Evolutionary conservation across 1,140 invertebrate genomes (phyloP).

Genomic region (Atta colombica): DNA sequence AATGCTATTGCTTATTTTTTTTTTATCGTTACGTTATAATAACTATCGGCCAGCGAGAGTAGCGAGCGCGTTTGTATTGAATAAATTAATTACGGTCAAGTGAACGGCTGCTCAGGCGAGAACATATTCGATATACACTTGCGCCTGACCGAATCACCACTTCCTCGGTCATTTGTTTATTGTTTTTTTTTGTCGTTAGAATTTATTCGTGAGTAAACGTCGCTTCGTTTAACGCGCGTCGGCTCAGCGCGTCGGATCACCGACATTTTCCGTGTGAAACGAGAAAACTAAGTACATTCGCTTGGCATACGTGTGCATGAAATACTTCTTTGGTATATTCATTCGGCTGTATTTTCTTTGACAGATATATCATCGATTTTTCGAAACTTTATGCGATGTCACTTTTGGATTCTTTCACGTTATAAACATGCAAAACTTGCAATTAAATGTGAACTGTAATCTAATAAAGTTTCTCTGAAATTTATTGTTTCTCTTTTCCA

Average conservation of each 20-base stretch:
- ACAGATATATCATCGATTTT: slow-evolving; percentile 51
- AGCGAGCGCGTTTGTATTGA: slow-evolving; percentile 22
- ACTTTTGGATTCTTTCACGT: not conserved
- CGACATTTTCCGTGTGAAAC: slow-evolving; percentile 39
- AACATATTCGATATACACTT: slow-evolving; percentile 54
- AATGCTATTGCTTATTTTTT: slow-evolving; percentile 10
- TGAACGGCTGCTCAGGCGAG: slow-evolving; percentile 27
- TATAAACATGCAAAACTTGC: not conserved
- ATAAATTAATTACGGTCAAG: slow-evolving; percentile 56
- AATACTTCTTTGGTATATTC: not conserved
- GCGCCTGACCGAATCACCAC: slow-evolving; percentile 42
- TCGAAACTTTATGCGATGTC: slow-evolving; percentile 6
- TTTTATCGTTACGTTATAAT: slow-evolving; percentile 25
- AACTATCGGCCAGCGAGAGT: not conserved
- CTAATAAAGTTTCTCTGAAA: not conserved
- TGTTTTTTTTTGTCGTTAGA: slow-evolving; percentile 46
- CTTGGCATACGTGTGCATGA: slow-evolving; percentile 34
- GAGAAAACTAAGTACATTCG: slow-evolving; percentile 51
- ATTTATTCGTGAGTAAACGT: slow-evolving; percentile 55
- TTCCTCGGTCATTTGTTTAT: slow-evolving; percentile 57
- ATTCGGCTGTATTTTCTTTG: slow-evolving; percentile 43
- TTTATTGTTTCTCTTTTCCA: not conserved
- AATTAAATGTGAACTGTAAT: not conserved
- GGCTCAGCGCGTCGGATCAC: slow-evolving; percentile 20
- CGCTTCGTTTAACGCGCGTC: slow-evolving; percentile 52